Conservation (phyloP, 2,888 invertebrate genomes). For the Oasisia sp. region DNA sequence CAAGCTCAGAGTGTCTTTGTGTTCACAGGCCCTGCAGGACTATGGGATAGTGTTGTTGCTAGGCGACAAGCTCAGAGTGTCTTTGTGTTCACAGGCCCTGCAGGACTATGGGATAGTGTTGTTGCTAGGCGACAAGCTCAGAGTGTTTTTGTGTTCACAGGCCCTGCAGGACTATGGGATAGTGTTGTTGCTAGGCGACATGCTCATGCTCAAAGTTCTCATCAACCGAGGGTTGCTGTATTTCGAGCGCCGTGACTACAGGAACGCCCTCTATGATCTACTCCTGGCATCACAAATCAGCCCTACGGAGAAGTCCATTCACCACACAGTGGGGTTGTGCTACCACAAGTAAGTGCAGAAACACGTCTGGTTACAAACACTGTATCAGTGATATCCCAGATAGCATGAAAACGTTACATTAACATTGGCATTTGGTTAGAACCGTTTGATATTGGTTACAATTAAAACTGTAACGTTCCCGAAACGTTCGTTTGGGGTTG, state of each 20-base stretch:
- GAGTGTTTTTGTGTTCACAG: constrained; percentile 39
- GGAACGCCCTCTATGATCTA: constrained; percentile 64
- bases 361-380: not conserved
- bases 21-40: constrained; percentile 59
- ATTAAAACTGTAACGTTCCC: too few species aligned
- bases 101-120: constrained; percentile 65
- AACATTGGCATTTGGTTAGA: too few species aligned
- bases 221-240: constrained; percentile 65
- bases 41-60: constrained; percentile 65
- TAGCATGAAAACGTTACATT: too few species aligned
- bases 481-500: too few species aligned
- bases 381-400: too few species aligned
- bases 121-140: constrained; percentile 58
- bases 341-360: constrained; percentile 59
- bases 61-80: constrained; percentile 50
- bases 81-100: constrained; percentile 50
- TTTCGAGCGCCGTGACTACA: constrained; percentile 59
- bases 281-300: constrained; percentile 55
- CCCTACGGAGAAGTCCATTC: constrained; percentile 56
- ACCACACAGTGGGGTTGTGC: constrained; percentile 63
- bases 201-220: constrained; percentile 58
- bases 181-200: constrained; percentile 61
- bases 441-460: too few species aligned
- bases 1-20: constrained; percentile 40
- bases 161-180: constrained; percentile 65